Conservation (phyloP, 2,113 vertebrate genomes). For the Oryzias celebensis region DNA sequence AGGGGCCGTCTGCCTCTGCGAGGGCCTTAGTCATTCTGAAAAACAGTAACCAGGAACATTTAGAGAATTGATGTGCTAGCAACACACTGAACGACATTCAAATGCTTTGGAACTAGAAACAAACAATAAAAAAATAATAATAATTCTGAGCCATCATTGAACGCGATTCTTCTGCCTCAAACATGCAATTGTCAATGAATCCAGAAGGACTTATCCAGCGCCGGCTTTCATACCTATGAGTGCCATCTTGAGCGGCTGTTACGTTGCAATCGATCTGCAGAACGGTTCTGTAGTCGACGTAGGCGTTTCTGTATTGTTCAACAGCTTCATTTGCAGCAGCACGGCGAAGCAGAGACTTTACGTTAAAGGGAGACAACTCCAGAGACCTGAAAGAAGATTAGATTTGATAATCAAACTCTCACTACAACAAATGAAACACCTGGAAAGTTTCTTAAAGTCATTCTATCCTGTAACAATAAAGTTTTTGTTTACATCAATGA, state of each 20-base stretch:
- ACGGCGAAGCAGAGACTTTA: slow-evolving; percentile 88
- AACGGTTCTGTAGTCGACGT: slow-evolving; percentile 89
- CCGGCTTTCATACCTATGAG: slow-evolving; percentile 78
- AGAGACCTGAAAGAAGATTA: slow-evolving; percentile 59
- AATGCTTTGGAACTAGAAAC: background rate
- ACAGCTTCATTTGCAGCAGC: slow-evolving; percentile 87
- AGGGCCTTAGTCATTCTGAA: slow-evolving; percentile 89
- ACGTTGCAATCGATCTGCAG: slow-evolving; percentile 85
- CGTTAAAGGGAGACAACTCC: slow-evolving; percentile 81
- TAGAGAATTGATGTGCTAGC: no score
- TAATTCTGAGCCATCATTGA: background rate
- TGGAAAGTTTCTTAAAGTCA: no score
- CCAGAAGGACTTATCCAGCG: background rate
- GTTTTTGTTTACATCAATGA: no score
- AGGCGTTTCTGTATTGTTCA: slow-evolving; percentile 86
- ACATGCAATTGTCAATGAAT: background rate
- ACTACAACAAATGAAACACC: no score
- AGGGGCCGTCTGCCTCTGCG: slow-evolving; percentile 81
- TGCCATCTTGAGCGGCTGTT: slow-evolving; percentile 84
- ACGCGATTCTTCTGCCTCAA: background rate
- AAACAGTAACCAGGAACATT: background rate
- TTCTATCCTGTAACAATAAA: no score
- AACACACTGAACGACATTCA: background rate
- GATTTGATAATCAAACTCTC: no score
- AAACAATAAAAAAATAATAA: background rate